These are phyloP conservation scores for Tenrec ecaudatus DNA, from an alignment of 2,113 vertebrate species.

Conservation along the genomic window DNA sequence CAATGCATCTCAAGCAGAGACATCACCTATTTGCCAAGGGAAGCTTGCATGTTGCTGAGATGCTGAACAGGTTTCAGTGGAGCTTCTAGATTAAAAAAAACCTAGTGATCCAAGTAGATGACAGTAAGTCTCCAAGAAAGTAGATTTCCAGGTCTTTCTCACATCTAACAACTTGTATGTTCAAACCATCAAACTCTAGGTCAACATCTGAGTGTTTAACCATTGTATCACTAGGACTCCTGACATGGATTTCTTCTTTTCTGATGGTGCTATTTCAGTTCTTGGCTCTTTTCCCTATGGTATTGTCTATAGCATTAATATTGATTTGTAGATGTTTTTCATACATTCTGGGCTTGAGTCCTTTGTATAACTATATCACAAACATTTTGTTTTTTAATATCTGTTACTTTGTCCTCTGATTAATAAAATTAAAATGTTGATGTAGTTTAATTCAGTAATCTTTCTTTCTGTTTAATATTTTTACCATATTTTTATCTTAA, in stretches of 20 bases:
- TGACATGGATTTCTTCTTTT: background rate
- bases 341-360: background rate
- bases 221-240: background rate
- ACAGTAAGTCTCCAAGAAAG: background rate
- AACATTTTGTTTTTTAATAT: background rate
- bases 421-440: background rate
- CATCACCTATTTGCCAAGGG: background rate
- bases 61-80: background rate
- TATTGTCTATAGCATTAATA: background rate
- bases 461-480: background rate
- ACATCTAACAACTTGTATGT: background rate
- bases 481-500: background rate
- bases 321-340: background rate
- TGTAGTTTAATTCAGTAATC: background rate
- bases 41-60: background rate
- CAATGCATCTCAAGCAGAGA: background rate
- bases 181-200: background rate
- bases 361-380: background rate
- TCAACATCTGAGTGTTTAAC: background rate
- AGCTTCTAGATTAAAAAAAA: background rate
- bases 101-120: background rate
- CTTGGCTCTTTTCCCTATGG: background rate
- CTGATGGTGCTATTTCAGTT: background rate
- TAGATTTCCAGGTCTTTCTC: background rate
- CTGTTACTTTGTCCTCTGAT: background rate